phyloP scores from a whole-genome alignment of 2,888 invertebrate species.

The Brachypalpus laphriformis region DNA sequence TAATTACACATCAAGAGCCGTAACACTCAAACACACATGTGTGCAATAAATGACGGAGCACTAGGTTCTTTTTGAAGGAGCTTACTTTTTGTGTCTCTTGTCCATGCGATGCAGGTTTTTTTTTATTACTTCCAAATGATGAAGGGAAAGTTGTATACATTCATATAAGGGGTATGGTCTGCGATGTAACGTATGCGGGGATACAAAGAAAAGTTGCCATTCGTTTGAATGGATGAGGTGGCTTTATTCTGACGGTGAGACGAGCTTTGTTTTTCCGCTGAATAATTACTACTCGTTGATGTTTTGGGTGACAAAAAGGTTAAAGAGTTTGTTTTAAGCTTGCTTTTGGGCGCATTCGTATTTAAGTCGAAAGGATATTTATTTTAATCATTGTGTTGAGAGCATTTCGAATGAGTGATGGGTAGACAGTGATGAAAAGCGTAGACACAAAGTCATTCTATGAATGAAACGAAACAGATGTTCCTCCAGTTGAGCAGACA shows the following conservation, averaged over 20 bases:
- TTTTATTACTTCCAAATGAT: background rate
- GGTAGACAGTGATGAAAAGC: background rate
- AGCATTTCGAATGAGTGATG: background rate
- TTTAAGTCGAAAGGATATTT: background rate
- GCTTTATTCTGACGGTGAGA: background rate
- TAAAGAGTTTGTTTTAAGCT: background rate
- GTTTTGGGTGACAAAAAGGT: background rate
- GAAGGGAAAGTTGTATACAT: no score
- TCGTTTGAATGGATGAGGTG: background rate
- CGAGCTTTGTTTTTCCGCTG: background rate
- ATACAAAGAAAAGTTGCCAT: slow-evolving; percentile 11
- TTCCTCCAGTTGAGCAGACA: background rate
- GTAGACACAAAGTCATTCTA: background rate
- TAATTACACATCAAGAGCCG: slow-evolving; percentile 67
- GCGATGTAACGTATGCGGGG: slow-evolving; percentile 10
- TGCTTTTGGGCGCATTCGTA: background rate
- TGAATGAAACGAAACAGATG: slow-evolving; percentile 3
- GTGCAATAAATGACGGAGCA: slow-evolving; percentile 36
- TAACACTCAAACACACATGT: slow-evolving; percentile 41
- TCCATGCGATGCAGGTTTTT: background rate
- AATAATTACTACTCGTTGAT: slow-evolving; percentile 17
- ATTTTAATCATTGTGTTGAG: background rate
- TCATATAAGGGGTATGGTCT: background rate
- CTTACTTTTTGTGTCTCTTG: slow-evolving; percentile 25
- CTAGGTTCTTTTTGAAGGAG: slow-evolving; percentile 20